A percentile compares a stretch with the other conserved stretches of the same genome.
Evolutionary conservation across 2,888 invertebrate genomes (phyloP).

Genomic region (Epirrhoe alternata): DNA sequence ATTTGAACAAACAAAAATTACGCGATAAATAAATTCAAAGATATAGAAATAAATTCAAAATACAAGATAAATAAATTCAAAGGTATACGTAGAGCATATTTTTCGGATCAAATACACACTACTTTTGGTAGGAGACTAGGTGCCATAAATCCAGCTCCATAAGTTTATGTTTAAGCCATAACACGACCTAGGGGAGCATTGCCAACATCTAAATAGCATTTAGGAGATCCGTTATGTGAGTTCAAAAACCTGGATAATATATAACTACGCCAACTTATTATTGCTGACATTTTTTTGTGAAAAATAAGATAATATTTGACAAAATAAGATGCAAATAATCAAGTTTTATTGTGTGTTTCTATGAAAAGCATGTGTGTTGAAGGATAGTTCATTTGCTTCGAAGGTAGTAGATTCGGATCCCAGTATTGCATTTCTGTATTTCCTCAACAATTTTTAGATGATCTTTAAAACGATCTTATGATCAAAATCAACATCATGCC

Average conservation of each 20-base stretch:
- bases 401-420: no score
- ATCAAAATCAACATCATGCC: no score
- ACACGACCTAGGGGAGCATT: constrained; percentile 23
- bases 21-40: neutral
- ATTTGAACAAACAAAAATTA: neutral
- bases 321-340: neutral
- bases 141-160: constrained; percentile 11
- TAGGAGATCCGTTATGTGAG: constrained; percentile 10
- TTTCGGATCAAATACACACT: constrained; percentile 1
- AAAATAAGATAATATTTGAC: neutral
- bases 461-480: no score
- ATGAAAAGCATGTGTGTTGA: no score
- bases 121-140: constrained; percentile 2
- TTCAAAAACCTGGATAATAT: constrained; percentile 21
- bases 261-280: neutral
- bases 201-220: constrained; percentile 30
- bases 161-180: constrained; percentile 23
- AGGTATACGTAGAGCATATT: neutral
- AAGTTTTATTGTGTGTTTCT: neutral
- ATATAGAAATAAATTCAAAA: no score
- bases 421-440: no score
- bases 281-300: neutral
- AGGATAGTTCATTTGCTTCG: no score
- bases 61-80: neutral
- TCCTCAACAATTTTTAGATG: no score